Percentiles rank a stretch among this genome's conserved stretches.
Conservation (phyloP, 35 echinoderm and acorn worm genomes). For the Acanthaster planci region DNA sequence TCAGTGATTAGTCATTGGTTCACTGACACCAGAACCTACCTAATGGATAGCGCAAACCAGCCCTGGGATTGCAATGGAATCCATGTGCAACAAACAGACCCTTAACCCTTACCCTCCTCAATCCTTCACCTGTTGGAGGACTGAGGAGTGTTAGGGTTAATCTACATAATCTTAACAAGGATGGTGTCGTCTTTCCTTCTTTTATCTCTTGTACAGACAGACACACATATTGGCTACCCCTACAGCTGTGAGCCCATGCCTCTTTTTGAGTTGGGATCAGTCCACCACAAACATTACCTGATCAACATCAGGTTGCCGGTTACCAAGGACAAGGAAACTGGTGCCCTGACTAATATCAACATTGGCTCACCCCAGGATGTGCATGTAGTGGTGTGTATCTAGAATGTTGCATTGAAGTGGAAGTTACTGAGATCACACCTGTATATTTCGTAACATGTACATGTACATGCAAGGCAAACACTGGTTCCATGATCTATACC, state of each 20-base stretch:
- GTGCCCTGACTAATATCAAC: constrained; percentile 47
- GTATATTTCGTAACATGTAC: not conserved
- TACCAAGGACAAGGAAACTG: not conserved
- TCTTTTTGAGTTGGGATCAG: constrained; percentile 88
- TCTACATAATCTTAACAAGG: no score
- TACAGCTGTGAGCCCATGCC: constrained; percentile 89
- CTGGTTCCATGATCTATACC: no score
- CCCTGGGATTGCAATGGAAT: no score
- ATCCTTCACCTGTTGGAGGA: no score
- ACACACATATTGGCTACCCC: constrained; percentile 39
- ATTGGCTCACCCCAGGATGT: constrained; percentile 69
- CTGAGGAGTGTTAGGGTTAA: no score
- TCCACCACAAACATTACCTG: constrained; percentile 91
- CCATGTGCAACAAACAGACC: no score
- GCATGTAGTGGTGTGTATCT: constrained; percentile 63
- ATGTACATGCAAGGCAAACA: no score
- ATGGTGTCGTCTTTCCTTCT: no score
- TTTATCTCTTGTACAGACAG: constrained; percentile 20
- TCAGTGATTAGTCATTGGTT: no score
- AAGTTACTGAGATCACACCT: not conserved
- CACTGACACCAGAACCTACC: no score
- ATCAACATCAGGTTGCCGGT: constrained; percentile 88
- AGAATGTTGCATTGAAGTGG: not conserved
- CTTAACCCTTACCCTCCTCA: no score
- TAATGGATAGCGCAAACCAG: no score